Conservation (phyloP, 1,140 invertebrate genomes). For the Pogonognathellus flavescens region DNA sequence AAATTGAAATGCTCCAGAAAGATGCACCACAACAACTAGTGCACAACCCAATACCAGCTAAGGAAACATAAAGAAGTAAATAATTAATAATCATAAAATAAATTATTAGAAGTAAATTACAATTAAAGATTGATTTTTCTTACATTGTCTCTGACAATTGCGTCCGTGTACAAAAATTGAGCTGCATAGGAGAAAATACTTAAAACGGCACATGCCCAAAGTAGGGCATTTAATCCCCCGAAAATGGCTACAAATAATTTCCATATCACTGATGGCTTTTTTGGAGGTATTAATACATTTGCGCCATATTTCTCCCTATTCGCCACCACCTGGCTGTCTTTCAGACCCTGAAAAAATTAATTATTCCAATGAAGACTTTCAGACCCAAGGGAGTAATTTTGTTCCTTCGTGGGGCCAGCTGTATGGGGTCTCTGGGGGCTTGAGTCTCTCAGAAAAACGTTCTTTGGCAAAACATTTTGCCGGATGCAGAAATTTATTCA, state of each 20-base stretch:
- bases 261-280: slow-evolving; percentile 73
- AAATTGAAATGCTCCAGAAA: slow-evolving; percentile 97
- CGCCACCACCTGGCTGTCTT: not conserved
- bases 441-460: no score
- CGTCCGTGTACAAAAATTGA: slow-evolving; percentile 68
- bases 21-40: slow-evolving; percentile 93
- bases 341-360: not conserved
- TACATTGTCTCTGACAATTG: slow-evolving; percentile 13
- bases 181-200: slow-evolving; percentile 79
- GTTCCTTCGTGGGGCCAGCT: no score
- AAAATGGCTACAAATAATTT: slow-evolving; percentile 78
- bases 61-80: not conserved
- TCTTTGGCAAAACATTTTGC: no score
- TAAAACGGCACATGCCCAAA: slow-evolving; percentile 81
- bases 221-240: slow-evolving; percentile 80
- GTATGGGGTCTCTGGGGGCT: no score
- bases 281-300: slow-evolving; percentile 71
- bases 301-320: slow-evolving; percentile 21
- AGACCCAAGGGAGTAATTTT: no score
- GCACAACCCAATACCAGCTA: slow-evolving; percentile 93
- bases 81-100: no score
- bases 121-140: not conserved
- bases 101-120: no score
- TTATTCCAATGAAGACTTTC: no score
- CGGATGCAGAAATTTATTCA: no score